Base-by-base conservation (phyloP, 2,888 invertebrate species). In the Encarsia formosa region DNA sequence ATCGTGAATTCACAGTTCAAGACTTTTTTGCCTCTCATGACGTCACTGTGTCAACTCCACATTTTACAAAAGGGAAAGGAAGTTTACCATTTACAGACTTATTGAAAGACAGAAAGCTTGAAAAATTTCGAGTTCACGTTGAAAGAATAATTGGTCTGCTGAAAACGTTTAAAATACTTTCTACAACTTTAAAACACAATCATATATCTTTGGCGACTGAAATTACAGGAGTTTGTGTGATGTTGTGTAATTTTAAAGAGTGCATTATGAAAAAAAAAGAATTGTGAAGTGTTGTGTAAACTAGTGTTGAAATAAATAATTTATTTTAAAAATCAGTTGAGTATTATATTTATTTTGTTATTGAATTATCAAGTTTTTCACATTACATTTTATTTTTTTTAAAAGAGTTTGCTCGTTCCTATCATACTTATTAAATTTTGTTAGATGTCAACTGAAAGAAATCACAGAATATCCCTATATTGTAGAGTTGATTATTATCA, bases 1-100 rank as follows among this genome's bases (percentile, higher is more conserved):
- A 61, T 51, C 43, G 56, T 24, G 60, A 56, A n/a, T 56, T 61
- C 29, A 44, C 16, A 5, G 56, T 60, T 15, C 59, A 60, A 42
- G 59, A 26, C 4, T 16, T 39, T 22, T 39, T 39, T 22, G 22
- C 38, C 15, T n/a, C 38, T 22, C 15, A 39, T n/a, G 13, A 24
- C 9, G 24, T 20, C n/a, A 24, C 22, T 4, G 9, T 23, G 13
- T 6, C 35, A n/a, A 24, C 11, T 24, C 5, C 34, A 4, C 34
- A 35, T 35, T 35, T 35, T 4, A 35, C n/a, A 4, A 35, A 15
- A 15, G 3, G 16, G 4, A 35, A 4, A 31, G 15, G 31, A 15
- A 6, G 15, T 31, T 31, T 31, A 31, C 31, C 31, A 15, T 15
- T 31, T 4, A 31, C 11, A 31, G 31, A 34, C 23, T 11, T 19